Conservation (phyloP, 2,888 invertebrate species). For the Tipula helvola region DNA sequence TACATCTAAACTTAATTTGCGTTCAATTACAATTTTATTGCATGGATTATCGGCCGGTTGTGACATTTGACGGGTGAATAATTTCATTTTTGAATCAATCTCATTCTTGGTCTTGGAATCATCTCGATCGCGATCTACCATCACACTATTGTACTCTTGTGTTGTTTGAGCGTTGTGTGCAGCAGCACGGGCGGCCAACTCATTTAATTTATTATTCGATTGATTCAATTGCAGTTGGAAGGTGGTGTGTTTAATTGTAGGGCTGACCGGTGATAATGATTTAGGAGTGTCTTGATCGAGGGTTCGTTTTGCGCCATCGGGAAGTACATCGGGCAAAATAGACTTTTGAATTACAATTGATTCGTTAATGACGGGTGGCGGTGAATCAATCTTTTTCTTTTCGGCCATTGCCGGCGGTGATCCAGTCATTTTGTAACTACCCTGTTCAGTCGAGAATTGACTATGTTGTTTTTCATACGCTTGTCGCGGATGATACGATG, state of each 20-base stretch:
- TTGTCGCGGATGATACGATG: conserved; percentile 58
- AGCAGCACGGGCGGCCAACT: not conserved
- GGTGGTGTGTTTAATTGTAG: not conserved
- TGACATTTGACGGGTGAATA: not conserved
- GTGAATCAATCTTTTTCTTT: conserved; percentile 17
- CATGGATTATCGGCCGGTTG: not conserved
- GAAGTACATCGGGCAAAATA: conserved; percentile 42
- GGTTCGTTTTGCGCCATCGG: conserved; percentile 39
- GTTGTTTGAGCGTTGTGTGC: not conserved
- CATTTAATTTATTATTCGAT: not conserved
- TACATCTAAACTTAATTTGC: conserved; percentile 6
- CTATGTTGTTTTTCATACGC: conserved; percentile 50
- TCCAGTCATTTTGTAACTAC: conserved; percentile 61
- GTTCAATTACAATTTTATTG: not conserved
- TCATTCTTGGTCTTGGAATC: not conserved
- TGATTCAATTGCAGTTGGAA: not conserved
- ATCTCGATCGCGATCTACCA: not conserved
- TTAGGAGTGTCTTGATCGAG: conserved; percentile 32
- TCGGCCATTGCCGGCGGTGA: conserved; percentile 47
- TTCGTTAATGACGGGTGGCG: conserved; percentile 11
- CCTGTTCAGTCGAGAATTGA: conserved; percentile 51
- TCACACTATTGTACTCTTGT: not conserved
- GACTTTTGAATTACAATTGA: conserved; percentile 21
- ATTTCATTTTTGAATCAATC: not conserved
- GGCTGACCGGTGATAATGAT: conserved; percentile 24